Conservation (phyloP, 1,140 invertebrate genomes). For the Brachionus manjavacas region DNA sequence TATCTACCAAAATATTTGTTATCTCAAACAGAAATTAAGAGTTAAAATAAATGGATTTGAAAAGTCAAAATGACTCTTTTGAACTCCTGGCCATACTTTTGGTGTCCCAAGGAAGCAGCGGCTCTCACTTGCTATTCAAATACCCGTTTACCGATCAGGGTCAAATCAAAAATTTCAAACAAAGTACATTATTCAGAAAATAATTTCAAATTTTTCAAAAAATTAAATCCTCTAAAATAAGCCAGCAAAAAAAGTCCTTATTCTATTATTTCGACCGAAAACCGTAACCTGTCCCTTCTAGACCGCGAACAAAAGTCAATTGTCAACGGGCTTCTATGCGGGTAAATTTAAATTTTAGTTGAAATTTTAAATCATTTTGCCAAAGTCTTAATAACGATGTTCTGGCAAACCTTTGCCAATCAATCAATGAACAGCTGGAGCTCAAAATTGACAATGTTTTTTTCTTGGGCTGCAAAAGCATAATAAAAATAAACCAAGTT, state of each 20-base stretch:
- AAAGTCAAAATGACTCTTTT: conserved; percentile 9
- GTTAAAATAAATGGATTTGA: conserved; percentile 4
- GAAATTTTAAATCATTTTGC: neutral
- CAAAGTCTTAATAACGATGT: neutral
- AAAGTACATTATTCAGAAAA: neutral
- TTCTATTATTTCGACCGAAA: neutral
- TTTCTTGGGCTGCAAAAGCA: conserved; percentile 11
- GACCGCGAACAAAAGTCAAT: neutral
- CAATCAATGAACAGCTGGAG: conserved; percentile 20
- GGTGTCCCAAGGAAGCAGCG: conserved; percentile 15
- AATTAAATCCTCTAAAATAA: neutral
- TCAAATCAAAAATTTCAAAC: conserved; percentile 12
- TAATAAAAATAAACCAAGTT: conserved; percentile 24
- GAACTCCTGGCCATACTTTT: conserved; percentile 10
- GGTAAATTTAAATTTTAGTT: neutral
- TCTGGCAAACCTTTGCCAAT: neutral
- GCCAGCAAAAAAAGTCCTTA: neutral
- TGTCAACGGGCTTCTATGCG: conserved; percentile 21
- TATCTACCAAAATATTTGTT: neutral
- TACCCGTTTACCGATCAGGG: conserved; percentile 14
- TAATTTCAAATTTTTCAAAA: neutral
- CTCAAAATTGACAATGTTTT: conserved; percentile 39
- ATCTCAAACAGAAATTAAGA: neutral
- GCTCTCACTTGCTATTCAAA: conserved; percentile 17
- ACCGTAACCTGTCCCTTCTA: neutral